These are phyloP conservation scores for Isoperla grammatica DNA, from an alignment of 2,888 invertebrate species.

Conservation along the genomic window DNA sequence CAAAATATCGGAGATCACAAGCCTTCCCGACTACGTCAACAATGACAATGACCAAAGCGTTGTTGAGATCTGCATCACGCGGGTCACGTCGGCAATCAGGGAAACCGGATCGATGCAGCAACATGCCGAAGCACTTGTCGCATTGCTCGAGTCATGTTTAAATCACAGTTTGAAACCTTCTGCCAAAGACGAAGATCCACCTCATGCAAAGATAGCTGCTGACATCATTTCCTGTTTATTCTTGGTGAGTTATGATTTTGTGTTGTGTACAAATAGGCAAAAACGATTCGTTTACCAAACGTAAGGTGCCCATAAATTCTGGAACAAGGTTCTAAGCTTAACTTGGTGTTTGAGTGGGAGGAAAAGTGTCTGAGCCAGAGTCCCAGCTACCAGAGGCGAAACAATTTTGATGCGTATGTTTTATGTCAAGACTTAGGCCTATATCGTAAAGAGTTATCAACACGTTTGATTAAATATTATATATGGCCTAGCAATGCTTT, in stretches of 20 bases:
- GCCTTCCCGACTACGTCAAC: constrained; percentile 72
- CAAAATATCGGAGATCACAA: constrained; percentile 65
- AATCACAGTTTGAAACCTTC: constrained; percentile 81
- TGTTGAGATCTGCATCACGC: constrained; percentile 89
- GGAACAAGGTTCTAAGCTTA: too few species aligned
- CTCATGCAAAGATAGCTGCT: constrained; percentile 93
- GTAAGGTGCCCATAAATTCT: too few species aligned
- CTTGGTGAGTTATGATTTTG: constrained; percentile 57
- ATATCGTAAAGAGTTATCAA: too few species aligned
- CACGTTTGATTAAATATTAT: too few species aligned
- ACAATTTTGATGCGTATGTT: too few species aligned
- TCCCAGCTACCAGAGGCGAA: too few species aligned
- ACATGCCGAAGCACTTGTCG: constrained; percentile 77
- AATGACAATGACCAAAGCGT: constrained; percentile 92
- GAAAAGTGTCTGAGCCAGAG: too few species aligned
- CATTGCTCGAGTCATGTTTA: constrained; percentile 79
- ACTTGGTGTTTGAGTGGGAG: too few species aligned
- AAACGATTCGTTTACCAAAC: too few species aligned
- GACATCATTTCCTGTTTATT: constrained; percentile 94
- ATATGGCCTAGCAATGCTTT: too few species aligned
- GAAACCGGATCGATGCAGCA: constrained; percentile 84
- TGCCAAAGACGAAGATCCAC: constrained; percentile 78
- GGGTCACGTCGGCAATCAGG: constrained; percentile 82
- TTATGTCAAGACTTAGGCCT: too few species aligned
- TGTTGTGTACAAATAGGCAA: neutral